Percentiles rank a stretch among this genome's conserved stretches.
Conservation (phyloP, 1,140 invertebrate species). For the Apis laboriosa region DNA sequence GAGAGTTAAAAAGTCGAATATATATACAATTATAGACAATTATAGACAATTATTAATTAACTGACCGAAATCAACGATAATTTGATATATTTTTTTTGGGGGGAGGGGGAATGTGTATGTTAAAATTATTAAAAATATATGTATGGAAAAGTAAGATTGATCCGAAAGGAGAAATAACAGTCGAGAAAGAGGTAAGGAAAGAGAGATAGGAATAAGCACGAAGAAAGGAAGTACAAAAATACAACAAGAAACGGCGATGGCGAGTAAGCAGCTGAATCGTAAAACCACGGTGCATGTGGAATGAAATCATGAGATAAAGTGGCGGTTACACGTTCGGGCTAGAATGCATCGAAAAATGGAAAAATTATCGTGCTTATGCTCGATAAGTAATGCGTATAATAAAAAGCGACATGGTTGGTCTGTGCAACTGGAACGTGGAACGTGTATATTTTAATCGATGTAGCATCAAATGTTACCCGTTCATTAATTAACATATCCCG, state of each 20-base stretch:
- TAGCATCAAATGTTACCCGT: background rate
- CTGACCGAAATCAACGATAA: too few relatives aligned
- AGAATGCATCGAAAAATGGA: slow-evolving; percentile 32
- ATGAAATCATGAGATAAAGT: slow-evolving; percentile 43
- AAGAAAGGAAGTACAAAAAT: background rate
- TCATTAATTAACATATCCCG: slow-evolving; percentile 10
- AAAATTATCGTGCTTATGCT: slow-evolving; percentile 4
- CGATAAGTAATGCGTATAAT: background rate
- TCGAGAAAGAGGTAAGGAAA: background rate
- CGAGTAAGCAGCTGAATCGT: slow-evolving; percentile 39
- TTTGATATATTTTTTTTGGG: too few relatives aligned
- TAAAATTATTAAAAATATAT: too few relatives aligned
- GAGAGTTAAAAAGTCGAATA: too few relatives aligned
- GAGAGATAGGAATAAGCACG: background rate
- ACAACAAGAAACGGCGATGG: slow-evolving; percentile 23
- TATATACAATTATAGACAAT: too few relatives aligned
- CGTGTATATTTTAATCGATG: slow-evolving; percentile 23
- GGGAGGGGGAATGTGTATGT: too few relatives aligned
- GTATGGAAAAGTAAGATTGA: background rate
- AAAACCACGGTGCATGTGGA: slow-evolving; percentile 36
- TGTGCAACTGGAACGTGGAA: background rate
- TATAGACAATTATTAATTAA: too few relatives aligned
- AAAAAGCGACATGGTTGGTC: background rate
- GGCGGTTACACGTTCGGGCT: slow-evolving; percentile 26
- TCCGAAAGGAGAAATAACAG: background rate